phyloP scores from a whole-genome alignment of 1,140 invertebrate genomes.

The Caenorhabditis remanei region DNA sequence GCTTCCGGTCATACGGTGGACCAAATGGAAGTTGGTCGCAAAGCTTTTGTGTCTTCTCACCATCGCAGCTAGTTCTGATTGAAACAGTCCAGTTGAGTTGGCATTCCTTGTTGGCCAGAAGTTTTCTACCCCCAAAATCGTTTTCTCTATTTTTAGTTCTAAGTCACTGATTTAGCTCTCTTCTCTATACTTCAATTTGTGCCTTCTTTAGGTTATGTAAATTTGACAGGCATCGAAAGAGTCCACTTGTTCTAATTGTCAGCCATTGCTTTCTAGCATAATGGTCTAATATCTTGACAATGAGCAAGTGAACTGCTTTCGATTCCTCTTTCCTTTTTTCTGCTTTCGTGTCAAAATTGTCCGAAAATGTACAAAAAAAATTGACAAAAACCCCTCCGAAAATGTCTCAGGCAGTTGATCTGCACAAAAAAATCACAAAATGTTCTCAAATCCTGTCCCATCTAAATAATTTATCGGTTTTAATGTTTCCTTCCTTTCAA shows the following conservation, averaged over 20 bases:
- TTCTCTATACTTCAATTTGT: constrained; percentile 16
- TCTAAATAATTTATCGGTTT: constrained; percentile 34
- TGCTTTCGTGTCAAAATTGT: constrained; percentile 54
- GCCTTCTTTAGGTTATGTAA: constrained; percentile 33
- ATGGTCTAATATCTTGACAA: constrained; percentile 27
- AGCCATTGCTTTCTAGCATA: neutral
- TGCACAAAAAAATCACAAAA: constrained; percentile 49
- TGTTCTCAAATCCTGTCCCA: constrained; percentile 20
- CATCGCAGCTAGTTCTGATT: neutral
- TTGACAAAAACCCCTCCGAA: constrained; percentile 43
- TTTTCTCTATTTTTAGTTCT: neutral
- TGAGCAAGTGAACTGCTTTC: constrained; percentile 26
- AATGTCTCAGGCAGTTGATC: constrained; percentile 53
- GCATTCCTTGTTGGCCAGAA: neutral
- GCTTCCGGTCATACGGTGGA: constrained; percentile 63
- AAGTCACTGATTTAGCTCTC: constrained; percentile 29
- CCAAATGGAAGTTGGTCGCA: constrained; percentile 60
- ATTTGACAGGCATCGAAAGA: constrained; percentile 18
- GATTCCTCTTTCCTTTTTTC: neutral
- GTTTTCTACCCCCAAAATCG: neutral
- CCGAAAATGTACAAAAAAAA: constrained; percentile 55
- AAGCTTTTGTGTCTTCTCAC: constrained; percentile 10
- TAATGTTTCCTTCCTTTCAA: neutral
- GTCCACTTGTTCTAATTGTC: constrained; percentile 18
- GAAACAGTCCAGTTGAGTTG: neutral